Evolutionary conservation across 2,797 vertebrate species (phyloP), one percentile per base, ranked within the genome.

Genomic region (Orientallactaga sibirica): DNA sequence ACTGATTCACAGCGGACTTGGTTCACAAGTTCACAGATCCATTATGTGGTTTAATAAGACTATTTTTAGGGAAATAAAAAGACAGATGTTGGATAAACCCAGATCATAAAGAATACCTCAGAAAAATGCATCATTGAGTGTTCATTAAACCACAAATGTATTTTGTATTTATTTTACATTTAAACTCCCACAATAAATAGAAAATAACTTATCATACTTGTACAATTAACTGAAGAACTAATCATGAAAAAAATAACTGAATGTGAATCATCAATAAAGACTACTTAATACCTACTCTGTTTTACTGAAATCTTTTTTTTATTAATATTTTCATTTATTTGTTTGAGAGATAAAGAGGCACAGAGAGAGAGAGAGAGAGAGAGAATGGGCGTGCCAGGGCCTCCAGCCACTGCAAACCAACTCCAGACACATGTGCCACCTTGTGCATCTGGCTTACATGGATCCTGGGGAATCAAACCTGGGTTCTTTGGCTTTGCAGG

Each of bases 41-140:
- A 95, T 96, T 98, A 98, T 98, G 97, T 98, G 97, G 98, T 98
- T 97, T 97, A 98, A 97, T 97, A 98, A 98, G 97, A 97, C 98
- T 98, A 98, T 98, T 98, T 98, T 98, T 98, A 98, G 98, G 98
- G 98, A 98, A 98, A 95, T 92, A 91, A 95, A 74, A 95, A 95
- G 95, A 94, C 81, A 95, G 61, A 92, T 92, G 78, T 95, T 88
- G 96, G 96, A 94, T 33, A 41, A 97, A 96, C 93, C 97, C 97
- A 97, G 96, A 96, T 91, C 95, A 90, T 94, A 93, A 94, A 96
- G 82, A 93, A 97, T 97, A 93, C 73, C 93, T 90, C 83, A 82
- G 68, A 93, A 91, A 90, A 87, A 73, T 33, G 90, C 91, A 91
- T 95, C 95, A 84, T 70, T 95, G 95, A 90, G 93, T 97, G 95